phyloP scores from a whole-genome alignment of 92 coral and sea anemone genomes.

The Epizoanthus ramosus region DNA sequence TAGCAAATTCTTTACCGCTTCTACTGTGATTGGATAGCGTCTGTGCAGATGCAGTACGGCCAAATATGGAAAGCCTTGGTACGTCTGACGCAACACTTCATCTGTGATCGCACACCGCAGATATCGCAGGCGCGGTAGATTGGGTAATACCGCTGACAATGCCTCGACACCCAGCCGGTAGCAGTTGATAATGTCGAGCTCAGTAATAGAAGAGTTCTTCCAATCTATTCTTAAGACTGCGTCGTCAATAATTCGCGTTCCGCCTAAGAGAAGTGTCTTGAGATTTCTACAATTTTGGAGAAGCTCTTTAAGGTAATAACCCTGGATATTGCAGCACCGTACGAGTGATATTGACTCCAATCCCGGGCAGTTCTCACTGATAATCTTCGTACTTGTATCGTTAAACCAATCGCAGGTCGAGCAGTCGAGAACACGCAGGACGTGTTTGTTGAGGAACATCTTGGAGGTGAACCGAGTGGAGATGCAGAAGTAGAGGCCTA shows the following conservation, averaged over 20 bases:
- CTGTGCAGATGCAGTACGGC: conserved; percentile 67
- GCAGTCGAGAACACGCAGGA: conserved; percentile 73
- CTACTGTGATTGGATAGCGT: conserved; percentile 77
- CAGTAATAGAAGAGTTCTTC: conserved; percentile 48
- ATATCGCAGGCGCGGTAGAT: conserved; percentile 74
- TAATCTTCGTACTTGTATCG: conserved; percentile 51
- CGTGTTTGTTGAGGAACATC: conserved; percentile 57
- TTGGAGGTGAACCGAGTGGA: conserved; percentile 44
- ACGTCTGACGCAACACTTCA: conserved; percentile 52
- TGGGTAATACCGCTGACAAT: conserved; percentile 60
- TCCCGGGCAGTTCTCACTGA: conserved; percentile 60
- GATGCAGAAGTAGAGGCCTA: conserved; percentile 64
- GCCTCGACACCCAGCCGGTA: conserved; percentile 55
- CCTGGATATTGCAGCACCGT: conserved; percentile 69
- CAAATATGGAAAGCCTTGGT: conserved; percentile 58
- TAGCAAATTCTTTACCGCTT: conserved; percentile 60
- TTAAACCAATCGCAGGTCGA: conserved; percentile 69
- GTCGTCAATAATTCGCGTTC: conserved; percentile 61
- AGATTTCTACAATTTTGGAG: conserved; percentile 46
- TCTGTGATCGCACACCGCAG: conserved; percentile 76
- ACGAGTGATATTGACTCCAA: conserved; percentile 67
- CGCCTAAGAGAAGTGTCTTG: conserved; percentile 62
- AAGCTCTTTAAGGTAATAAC: conserved; percentile 55
- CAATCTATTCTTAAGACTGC: conserved; percentile 49
- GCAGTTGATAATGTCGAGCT: conserved; percentile 68